Conservation (phyloP, 2,797 vertebrate species). For the Pseudocheirus occidentalis region DNA sequence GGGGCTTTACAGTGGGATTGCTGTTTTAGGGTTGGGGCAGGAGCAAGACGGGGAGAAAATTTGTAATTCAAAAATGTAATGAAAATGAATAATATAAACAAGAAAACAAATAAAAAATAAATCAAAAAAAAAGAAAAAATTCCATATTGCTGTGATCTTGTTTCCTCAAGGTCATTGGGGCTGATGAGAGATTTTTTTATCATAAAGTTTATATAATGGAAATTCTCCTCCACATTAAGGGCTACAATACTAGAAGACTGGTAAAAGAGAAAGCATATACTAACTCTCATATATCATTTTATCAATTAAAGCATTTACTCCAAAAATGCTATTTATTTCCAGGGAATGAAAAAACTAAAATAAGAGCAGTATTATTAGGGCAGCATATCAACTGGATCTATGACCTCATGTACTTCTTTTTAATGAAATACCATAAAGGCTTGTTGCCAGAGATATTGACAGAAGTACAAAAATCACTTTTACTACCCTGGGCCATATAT, state of each 20-base stretch:
- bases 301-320: neutral
- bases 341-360: conserved; percentile 27
- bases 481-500: neutral
- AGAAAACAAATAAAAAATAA: too few relatives aligned
- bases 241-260: conserved; percentile 26
- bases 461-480: neutral
- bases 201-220: neutral
- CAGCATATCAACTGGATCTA: neutral
- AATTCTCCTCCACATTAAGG: neutral
- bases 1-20: too few relatives aligned
- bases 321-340: neutral
- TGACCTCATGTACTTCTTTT: neutral
- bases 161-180: conserved; percentile 27
- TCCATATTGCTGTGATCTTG: conserved; percentile 4
- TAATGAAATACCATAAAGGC: neutral
- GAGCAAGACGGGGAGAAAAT: too few relatives aligned
- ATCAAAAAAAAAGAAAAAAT: too few relatives aligned
- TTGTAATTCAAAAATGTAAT: too few relatives aligned
- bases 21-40: too few relatives aligned
- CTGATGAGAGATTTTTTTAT: conserved; percentile 8
- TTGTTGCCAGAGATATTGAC: neutral
- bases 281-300: neutral
- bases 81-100: too few relatives aligned
- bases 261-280: neutral
- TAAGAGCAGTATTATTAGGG: neutral